Conservation (phyloP, 2,797 vertebrate species). For the Pachyuromys duprasi region DNA sequence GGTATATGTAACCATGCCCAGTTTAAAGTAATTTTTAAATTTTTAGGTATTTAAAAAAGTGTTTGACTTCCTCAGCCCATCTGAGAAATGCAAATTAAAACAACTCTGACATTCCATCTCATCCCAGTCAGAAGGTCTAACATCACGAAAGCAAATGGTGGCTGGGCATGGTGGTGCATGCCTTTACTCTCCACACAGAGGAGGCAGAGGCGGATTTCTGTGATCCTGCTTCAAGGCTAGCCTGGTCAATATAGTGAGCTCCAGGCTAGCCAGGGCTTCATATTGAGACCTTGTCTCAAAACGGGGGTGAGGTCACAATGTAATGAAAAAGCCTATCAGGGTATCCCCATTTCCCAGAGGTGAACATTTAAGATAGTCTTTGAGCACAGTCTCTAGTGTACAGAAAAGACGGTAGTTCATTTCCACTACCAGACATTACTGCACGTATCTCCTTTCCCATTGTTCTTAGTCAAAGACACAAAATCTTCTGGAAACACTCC, state of each 20-base stretch:
- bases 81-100: background rate
- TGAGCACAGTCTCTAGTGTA: background rate
- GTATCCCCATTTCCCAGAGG: background rate
- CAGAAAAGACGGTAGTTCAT: background rate
- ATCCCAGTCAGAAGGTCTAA: background rate
- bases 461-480: background rate
- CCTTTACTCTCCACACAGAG: background rate
- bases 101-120: background rate
- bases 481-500: background rate
- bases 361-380: background rate
- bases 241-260: background rate
- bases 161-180: rapidly evolving
- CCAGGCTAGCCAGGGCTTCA: background rate
- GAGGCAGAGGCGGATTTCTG: background rate
- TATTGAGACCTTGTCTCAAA: background rate
- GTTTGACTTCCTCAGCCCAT: background rate
- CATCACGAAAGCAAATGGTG: background rate
- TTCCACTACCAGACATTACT: background rate
- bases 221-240: background rate
- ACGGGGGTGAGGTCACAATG: background rate
- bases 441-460: background rate
- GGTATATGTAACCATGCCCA: background rate
- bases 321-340: background rate
- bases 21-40: background rate
- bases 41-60: background rate